Evolutionary conservation across 1,140 invertebrate genomes (phyloP).

Genomic region (Glomeris maerens): DNA sequence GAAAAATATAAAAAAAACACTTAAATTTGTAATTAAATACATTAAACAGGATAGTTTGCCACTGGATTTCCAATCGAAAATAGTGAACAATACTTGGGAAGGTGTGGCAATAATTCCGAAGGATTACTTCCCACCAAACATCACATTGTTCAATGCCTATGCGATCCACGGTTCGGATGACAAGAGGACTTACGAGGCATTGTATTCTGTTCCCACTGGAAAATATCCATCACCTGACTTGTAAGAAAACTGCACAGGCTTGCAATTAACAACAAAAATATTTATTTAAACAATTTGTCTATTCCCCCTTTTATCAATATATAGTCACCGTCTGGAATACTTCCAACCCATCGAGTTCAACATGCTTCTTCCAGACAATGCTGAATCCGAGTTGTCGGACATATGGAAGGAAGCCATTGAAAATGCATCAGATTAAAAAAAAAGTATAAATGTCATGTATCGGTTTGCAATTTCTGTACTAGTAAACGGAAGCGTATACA

Average conservation of each 20-base stretch:
- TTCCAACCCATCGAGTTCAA: conserved; percentile 6
- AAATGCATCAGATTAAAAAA: too few relatives aligned
- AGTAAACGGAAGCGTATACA: too few relatives aligned
- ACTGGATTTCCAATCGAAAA: conserved; percentile 25
- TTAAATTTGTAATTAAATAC: background rate
- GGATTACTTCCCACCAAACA: conserved; percentile 31
- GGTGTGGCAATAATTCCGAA: conserved; percentile 31
- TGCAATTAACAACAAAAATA: background rate
- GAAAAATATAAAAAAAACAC: background rate
- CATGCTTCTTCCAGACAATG: background rate
- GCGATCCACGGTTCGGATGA: conserved; percentile 38
- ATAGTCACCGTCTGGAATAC: conserved; percentile 3
- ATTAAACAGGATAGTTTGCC: conserved; percentile 24
- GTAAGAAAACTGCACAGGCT: conserved; percentile 15
- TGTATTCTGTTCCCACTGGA: conserved; percentile 33
- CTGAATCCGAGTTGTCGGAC: background rate
- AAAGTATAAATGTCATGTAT: too few relatives aligned
- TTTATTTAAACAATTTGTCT: background rate
- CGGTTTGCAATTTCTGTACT: too few relatives aligned
- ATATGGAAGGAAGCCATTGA: background rate
- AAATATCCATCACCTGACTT: conserved; percentile 36
- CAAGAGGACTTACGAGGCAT: conserved; percentile 34
- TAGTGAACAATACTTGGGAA: conserved; percentile 24
- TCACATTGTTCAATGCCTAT: conserved; percentile 41
- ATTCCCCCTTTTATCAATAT: background rate